Evolutionary conservation across 2,113 vertebrate genomes (phyloP).

Genomic region (Neomonachus schauinslandi): DNA sequence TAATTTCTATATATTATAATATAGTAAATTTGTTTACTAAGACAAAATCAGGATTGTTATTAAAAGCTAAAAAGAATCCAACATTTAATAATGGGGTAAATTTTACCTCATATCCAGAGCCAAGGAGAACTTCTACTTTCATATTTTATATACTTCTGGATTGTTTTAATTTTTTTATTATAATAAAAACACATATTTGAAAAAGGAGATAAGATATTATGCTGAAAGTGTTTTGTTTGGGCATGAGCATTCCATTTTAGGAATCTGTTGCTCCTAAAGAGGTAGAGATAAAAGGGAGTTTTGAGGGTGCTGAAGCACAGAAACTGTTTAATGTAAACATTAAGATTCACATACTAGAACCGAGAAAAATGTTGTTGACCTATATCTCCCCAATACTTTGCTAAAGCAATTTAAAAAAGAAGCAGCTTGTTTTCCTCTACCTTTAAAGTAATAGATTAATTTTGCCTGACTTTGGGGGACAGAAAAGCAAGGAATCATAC

Average conservation of each 20-base stretch:
- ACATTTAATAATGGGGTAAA: background rate
- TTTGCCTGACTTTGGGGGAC: background rate
- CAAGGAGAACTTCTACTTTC: background rate
- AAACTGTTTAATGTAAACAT: background rate
- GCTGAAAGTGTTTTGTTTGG: background rate
- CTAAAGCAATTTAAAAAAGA: background rate
- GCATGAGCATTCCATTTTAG: background rate
- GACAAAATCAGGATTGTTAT: background rate
- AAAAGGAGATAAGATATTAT: background rate
- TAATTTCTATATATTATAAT: conserved; percentile 15
- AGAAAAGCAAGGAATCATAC: background rate
- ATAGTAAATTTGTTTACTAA: conserved; percentile 11
- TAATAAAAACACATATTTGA: background rate
- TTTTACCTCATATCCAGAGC: background rate
- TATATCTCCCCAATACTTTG: background rate
- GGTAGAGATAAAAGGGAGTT: background rate
- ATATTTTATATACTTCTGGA: background rate
- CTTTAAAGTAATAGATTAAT: background rate
- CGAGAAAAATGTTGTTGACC: background rate
- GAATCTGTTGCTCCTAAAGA: background rate
- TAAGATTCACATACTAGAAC: background rate
- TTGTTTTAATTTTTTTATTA: background rate
- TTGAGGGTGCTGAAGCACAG: background rate
- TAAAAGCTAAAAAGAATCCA: conserved; percentile 37
- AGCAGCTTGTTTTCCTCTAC: background rate